Evolutionary conservation across 1,140 invertebrate species (phyloP).

Genomic region (Magallana ariakensis): DNA sequence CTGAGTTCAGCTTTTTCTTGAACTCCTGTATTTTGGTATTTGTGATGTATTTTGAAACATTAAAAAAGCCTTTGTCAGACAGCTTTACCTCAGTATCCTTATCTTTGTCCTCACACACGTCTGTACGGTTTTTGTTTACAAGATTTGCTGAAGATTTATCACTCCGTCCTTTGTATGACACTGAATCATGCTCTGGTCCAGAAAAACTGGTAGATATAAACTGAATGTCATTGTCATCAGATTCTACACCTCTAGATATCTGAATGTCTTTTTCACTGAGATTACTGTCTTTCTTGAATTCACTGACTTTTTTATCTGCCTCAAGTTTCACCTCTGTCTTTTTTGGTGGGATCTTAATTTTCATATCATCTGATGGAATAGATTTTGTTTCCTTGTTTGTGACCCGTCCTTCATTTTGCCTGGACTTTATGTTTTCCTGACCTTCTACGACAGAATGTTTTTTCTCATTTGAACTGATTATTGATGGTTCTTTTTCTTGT

Average conservation of each 20-base stretch:
- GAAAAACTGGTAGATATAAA: conserved; percentile 25
- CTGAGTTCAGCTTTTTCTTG: background rate
- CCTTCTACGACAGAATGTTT: background rate
- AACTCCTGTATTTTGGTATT: conserved; percentile 28
- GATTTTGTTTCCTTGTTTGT: background rate
- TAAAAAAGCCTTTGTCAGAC: background rate
- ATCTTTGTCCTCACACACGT: background rate
- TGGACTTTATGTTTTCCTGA: background rate
- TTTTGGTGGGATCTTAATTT: background rate
- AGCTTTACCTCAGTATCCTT: background rate
- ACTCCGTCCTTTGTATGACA: background rate
- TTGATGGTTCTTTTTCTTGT: background rate
- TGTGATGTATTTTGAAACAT: conserved; percentile 14
- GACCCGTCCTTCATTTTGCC: background rate
- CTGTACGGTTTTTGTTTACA: background rate
- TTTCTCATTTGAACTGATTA: background rate
- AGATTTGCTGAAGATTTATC: background rate
- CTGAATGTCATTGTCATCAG: background rate
- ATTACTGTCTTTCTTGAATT: background rate
- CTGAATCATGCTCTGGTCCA: background rate
- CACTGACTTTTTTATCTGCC: background rate
- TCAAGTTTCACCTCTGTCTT: background rate
- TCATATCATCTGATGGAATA: background rate
- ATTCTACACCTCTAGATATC: conserved; percentile 5
- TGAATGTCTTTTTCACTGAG: background rate